Base-by-base conservation (phyloP, 2,888 invertebrate species). In the Cantharis rustica region DNA sequence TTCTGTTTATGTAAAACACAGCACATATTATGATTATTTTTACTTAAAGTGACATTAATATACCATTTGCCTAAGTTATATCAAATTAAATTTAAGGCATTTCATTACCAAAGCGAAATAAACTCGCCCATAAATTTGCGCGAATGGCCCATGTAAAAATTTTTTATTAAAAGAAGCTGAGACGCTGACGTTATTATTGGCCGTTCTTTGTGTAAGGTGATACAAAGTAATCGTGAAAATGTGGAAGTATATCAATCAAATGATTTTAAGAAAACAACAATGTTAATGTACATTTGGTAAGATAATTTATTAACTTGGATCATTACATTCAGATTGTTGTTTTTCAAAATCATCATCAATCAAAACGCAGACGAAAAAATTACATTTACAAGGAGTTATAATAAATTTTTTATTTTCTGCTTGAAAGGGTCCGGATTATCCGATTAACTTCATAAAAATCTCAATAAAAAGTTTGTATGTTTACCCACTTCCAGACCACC, bases 1-100 rank as follows among this genome's bases (percentile, higher is more conserved):
- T 66, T 66, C 17, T 66, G 64, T 66, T 66, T 66, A 66, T 66
- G 16, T 66, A 20, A 66, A 66, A 66, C 64, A 66, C 17, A n/a
- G 17, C 64, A 66, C 64, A 66, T 17, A 63, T 47, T 47, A 47
- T 47, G 47, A 47, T 47, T 47, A 47, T 47, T 47, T 47, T 47
- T 47, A 47, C 47, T n/a, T 47, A 47, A 47, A 47, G 47, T 47
- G 47, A 47, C 47, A 47, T 47, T 47, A 47, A 47, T 47, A 47
- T 47, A 47, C 47, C 47, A 47, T 47, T 47, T n/a, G n/a, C 47
- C 47, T 47, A 47, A 47, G 47, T 47, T 47, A 47, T 47, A 47
- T 47, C 47, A 47, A 47, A 47, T 47, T 47, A 47, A 47, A 47
- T 47, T 47, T 47, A 47, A 47, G 47, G n/a, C 47, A 47, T 47